Base-by-base conservation (phyloP, 2,888 invertebrate genomes). In the Caenorhabditis angaria region DNA sequence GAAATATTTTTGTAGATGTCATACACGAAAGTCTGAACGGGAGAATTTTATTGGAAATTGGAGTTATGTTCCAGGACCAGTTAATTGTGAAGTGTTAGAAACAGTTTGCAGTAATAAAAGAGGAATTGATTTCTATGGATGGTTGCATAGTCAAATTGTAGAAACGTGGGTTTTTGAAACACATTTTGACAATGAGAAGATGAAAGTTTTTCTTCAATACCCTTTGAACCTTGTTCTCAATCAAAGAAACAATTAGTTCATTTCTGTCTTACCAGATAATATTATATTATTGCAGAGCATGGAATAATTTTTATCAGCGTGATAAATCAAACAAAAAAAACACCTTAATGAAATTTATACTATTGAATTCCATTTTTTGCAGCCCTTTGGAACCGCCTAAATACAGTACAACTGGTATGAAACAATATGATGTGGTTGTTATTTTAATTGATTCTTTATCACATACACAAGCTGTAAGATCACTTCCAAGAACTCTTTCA, bases 381-480 rank as follows among this genome's bases (percentile, higher is more conserved):
- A 67, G 67, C 20, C 64, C 67, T 20, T 59, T 56, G 32, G n/a
- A 57, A 57, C 27, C 41, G 61, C 67, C 67, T 48, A 64, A 63
- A 61, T 27, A 61, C n/a, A 32, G 63, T 20, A 67, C 51, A 18
- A 47, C 56, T 29, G 55, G 61, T 54, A 56, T 65, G 55, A 67
- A 56, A 29, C 65, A 70, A 47, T 72, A 62, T 29, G 73, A 69
- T 67, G 76, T 78, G 24, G 73, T 67, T 63, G 70, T 78, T 20
- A 68, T 78, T 47, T 57, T 76, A 12, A 56, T 78, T 1, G 78
- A 78, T 48, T 78, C 78, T 14, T 61, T 76, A 32, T 70, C 78
- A 2, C 65, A 63, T 24, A 68, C 73, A 22, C 78, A 78, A 55
- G 73, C 76, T 8, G 64, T 57, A 57, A 78, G 78, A 58, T 64